Percentiles rank a stretch among this genome's conserved stretches.
Conservation (phyloP, 2,888 invertebrate genomes). For the Tridacna crocea region DNA sequence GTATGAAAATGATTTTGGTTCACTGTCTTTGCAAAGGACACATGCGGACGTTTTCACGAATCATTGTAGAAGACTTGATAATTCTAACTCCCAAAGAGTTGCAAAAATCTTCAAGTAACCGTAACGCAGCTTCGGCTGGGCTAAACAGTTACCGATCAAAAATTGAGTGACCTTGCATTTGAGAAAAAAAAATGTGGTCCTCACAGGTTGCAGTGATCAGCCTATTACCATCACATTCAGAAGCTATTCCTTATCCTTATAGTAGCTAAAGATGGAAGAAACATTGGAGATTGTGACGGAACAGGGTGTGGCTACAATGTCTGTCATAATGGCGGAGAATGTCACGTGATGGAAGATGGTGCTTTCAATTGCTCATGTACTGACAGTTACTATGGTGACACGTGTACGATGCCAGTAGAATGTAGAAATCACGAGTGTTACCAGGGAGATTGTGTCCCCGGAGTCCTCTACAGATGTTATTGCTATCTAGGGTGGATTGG, state of each 20-base stretch:
- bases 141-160: no score
- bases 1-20: no score
- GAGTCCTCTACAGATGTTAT: conserved; percentile 28
- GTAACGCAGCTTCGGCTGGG: no score
- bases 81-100: no score
- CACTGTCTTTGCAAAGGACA: no score
- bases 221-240: no score
- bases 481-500: conserved; percentile 48
- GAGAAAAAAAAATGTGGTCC: no score
- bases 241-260: neutral
- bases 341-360: conserved; percentile 9
- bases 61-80: no score
- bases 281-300: conserved; percentile 49
- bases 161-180: no score
- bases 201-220: no score
- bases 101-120: no score
- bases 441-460: conserved; percentile 38
- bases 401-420: conserved; percentile 34
- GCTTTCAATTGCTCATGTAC: conserved; percentile 38
- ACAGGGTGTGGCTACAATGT: conserved; percentile 37
- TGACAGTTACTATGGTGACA: conserved; percentile 28
- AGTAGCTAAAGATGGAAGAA: conserved; percentile 40
- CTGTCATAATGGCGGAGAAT: conserved; percentile 42
- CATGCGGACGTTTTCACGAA: no score
- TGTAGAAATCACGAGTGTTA: conserved; percentile 32